phyloP scores from a whole-genome alignment of 2,113 vertebrate genomes.

The Propithecus coquereli region DNA sequence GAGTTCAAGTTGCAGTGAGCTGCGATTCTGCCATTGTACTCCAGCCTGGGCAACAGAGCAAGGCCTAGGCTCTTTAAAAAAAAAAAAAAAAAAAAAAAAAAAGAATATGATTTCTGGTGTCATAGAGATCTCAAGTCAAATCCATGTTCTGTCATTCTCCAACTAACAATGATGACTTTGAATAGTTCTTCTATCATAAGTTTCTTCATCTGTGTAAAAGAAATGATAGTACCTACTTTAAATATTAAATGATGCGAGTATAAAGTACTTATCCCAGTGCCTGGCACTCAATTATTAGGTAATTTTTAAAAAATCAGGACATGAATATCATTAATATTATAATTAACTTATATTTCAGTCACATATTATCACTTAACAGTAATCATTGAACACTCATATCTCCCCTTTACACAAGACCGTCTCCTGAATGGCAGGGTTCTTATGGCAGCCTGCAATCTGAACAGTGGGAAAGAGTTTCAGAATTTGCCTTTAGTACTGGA shows the following conservation, averaged over 20 bases:
- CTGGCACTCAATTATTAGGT: neutral
- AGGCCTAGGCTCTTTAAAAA: no score
- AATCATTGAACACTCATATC: neutral
- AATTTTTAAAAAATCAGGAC: neutral
- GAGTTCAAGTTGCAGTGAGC: no score
- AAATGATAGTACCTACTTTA: neutral
- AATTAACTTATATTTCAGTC: neutral
- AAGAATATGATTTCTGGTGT: neutral
- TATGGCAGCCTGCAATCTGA: neutral
- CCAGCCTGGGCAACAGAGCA: no score
- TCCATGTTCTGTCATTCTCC: neutral
- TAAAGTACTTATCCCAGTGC: neutral
- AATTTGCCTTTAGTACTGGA: neutral
- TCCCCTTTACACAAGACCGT: neutral
- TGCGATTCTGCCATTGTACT: no score
- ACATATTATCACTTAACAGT: neutral
- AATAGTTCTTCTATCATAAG: neutral
- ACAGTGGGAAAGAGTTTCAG: neutral
- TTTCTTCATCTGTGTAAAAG: neutral
- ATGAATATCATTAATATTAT: neutral
- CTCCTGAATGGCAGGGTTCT: neutral
- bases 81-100: neutral
- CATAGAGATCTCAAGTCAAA: neutral
- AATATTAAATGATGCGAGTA: neutral
- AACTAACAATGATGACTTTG: neutral